Percentiles rank a stretch among this genome's conserved stretches.
These are phyloP conservation scores for Octopus sinensis DNA, from an alignment of 1,140 invertebrate genomes.

Conservation along the genomic window DNA sequence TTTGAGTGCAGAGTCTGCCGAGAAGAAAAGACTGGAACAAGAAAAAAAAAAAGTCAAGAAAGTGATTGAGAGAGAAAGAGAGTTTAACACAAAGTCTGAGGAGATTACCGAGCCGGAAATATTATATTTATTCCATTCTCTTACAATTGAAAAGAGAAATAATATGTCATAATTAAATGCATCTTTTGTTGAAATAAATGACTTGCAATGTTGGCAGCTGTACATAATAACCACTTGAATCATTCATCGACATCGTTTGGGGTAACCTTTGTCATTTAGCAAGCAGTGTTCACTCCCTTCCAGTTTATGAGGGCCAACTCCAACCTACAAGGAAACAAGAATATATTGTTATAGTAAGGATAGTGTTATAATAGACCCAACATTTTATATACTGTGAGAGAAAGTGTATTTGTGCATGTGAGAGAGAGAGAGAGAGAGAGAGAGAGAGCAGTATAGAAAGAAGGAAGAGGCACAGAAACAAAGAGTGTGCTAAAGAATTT, in stretches of 20 bases:
- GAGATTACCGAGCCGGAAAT: too few relatives aligned
- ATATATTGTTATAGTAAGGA: not conserved
- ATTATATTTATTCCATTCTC: too few relatives aligned
- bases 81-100: too few relatives aligned
- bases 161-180: too few relatives aligned
- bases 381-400: not conserved
- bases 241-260: conserved; percentile 3
- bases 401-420: not conserved
- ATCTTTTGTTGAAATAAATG: too few relatives aligned
- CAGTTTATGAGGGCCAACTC: conserved; percentile 24
- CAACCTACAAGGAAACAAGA: conserved; percentile 26
- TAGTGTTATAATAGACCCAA: not conserved
- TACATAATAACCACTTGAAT: too few relatives aligned
- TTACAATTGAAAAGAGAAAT: too few relatives aligned
- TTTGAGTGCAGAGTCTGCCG: too few relatives aligned
- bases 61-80: too few relatives aligned
- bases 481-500: not conserved
- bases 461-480: not conserved
- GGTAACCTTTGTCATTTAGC: conserved; percentile 21
- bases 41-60: too few relatives aligned
- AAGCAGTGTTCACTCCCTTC: conserved; percentile 24
- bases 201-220: too few relatives aligned
- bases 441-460: not conserved
- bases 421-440: not conserved
- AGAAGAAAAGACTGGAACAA: too few relatives aligned